Conservation (phyloP, 2,797 vertebrate genomes). For the Phoxinus dragarum region DNA sequence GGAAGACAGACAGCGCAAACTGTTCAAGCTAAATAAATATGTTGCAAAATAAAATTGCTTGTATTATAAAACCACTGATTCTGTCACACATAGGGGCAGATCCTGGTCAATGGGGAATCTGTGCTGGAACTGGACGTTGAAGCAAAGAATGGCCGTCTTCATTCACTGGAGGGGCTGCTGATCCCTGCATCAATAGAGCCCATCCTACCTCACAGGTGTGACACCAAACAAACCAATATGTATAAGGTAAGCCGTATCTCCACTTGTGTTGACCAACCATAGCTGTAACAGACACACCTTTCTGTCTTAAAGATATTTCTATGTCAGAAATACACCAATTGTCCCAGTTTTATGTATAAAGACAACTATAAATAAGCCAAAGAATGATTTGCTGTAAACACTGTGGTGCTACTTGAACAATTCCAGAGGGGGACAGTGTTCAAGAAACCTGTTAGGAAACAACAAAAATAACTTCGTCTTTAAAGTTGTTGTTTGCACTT, state of each 20-base stretch:
- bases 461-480: too few species aligned
- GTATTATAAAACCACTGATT: neutral
- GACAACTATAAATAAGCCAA: neutral
- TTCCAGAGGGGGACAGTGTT: neutral
- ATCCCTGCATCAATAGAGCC: constrained; percentile 89
- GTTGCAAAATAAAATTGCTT: neutral
- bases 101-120: constrained; percentile 79
- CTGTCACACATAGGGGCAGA: constrained; percentile 79
- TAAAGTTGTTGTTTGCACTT: neutral
- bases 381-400: neutral
- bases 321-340: neutral
- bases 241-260: constrained; percentile 66
- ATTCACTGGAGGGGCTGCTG: constrained; percentile 83
- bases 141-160: constrained; percentile 88
- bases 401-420: neutral
- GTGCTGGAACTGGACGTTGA: constrained; percentile 84
- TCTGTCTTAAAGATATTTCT: neutral
- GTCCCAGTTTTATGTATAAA: neutral
- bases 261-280: neutral
- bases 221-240: constrained; percentile 70
- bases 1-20: neutral
- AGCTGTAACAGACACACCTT: neutral
- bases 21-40: neutral
- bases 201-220: constrained; percentile 88
- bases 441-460: neutral